Evolutionary conservation across 2,797 vertebrate species (phyloP).

Genomic region (Steatocranus sp.): DNA sequence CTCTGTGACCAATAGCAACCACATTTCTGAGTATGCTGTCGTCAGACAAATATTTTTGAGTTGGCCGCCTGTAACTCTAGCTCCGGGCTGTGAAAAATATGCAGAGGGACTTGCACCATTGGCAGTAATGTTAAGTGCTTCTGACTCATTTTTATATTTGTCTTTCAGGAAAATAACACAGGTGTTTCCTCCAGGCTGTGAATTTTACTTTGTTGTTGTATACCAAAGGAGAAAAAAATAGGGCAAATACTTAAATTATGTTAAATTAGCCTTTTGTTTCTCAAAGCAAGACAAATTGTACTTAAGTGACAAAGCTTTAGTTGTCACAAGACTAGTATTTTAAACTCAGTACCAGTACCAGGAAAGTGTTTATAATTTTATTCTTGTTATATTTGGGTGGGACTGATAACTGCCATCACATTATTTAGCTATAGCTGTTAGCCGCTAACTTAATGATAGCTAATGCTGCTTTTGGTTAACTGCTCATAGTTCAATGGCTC

Average conservation of each 20-base stretch:
- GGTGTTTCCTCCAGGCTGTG: neutral
- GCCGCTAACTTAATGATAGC: neutral
- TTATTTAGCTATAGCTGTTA: neutral
- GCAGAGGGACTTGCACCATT: neutral
- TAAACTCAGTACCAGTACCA: neutral
- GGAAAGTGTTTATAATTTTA: neutral
- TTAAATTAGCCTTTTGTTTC: neutral
- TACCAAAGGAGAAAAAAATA: neutral
- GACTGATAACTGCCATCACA: neutral
- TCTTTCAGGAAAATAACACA: neutral
- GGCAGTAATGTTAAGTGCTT: neutral
- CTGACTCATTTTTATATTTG: neutral
- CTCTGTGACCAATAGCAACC: neutral
- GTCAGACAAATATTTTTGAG: slow-evolving; percentile 8
- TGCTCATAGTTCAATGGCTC: neutral
- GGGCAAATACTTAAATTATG: neutral
- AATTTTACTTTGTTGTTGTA: neutral
- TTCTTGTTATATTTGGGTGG: neutral
- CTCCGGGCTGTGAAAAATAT: neutral
- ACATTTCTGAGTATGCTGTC: neutral
- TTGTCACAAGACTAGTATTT: neutral
- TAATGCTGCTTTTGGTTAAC: neutral
- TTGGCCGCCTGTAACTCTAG: neutral
- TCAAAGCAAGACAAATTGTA: neutral
- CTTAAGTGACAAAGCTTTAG: neutral